phyloP scores from a whole-genome alignment of 2,113 vertebrate genomes.

The Anseranas semipalmata region DNA sequence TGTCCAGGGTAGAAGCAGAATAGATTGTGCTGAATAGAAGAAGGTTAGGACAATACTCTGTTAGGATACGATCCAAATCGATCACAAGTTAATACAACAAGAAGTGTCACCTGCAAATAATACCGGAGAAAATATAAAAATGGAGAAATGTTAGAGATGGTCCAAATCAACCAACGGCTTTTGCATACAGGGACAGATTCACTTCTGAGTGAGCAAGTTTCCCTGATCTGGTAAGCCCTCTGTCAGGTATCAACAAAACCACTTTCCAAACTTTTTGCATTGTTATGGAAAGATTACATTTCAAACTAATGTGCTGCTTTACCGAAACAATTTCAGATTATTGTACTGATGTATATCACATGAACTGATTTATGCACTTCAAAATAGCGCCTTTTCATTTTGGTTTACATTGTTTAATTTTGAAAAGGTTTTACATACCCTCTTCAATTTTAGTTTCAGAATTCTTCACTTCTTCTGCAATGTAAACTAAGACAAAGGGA shows the following conservation, averaged over 20 bases:
- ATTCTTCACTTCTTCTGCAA: background rate
- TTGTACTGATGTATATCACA: background rate
- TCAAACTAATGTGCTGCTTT: background rate
- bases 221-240: background rate
- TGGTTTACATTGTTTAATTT: background rate
- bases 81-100: background rate
- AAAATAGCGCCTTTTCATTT: background rate
- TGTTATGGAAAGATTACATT: background rate
- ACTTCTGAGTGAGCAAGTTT: background rate
- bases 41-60: background rate
- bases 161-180: background rate
- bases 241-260: background rate
- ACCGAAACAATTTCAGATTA: background rate
- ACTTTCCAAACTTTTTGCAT: background rate
- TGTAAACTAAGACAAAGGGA: background rate
- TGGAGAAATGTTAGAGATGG: background rate
- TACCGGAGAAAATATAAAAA: background rate
- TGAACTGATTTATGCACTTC: background rate
- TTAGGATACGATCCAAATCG: background rate
- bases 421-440: background rate
- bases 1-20: background rate
- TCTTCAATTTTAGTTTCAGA: background rate
- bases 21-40: background rate
- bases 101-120: background rate
- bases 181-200: background rate